Percentiles rank a stretch among this genome's conserved stretches.
phyloP scores from a whole-genome alignment of 2,113 vertebrate species.

The Glareola pratincola region DNA sequence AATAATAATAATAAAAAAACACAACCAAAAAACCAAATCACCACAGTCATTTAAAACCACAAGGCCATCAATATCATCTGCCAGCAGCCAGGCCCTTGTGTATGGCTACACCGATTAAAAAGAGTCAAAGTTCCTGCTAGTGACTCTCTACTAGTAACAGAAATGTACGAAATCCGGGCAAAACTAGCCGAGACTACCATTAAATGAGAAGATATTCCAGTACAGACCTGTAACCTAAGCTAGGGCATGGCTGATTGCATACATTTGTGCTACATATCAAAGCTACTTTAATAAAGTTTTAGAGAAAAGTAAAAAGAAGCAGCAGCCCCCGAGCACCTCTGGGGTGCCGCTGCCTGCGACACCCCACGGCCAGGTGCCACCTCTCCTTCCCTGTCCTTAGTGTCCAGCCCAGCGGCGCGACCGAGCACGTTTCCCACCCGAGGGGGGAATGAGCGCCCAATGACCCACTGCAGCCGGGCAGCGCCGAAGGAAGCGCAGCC shows the following conservation, averaged over 20 bases:
- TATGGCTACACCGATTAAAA: background rate
- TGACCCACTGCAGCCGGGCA: fast-evolving
- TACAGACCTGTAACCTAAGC: background rate
- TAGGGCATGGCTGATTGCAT: background rate
- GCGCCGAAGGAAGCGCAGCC: fast-evolving
- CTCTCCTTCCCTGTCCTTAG: background rate
- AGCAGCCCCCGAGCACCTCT: background rate
- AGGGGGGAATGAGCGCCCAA: background rate
- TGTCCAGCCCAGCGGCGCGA: background rate
- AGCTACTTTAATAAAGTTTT: background rate
- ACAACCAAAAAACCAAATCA: background rate
- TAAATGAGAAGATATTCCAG: background rate
- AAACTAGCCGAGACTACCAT: background rate
- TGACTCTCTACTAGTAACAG: background rate
- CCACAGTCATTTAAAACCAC: background rate
- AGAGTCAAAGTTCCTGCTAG: conserved; percentile 33
- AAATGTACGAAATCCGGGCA: background rate
- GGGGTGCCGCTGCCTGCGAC: background rate
- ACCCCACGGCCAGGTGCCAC: fast-evolving
- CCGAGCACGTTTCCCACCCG: background rate
- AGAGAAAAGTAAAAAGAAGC: background rate
- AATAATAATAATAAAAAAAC: background rate
- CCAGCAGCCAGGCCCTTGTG: conserved; percentile 61
- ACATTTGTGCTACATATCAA: background rate
- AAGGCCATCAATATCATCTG: background rate